These are phyloP conservation scores for silkworm (Bombyx mori) DNA, from an alignment of 1,140 invertebrate species.

Conservation along the genomic window ASM3026992v2 NC_085128.1:9802501-9803000, in stretches of 20 bases:
- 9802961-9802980: conserved; percentile 8
- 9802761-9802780: conserved; percentile 44
- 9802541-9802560: no score
- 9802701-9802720: conserved; percentile 26
- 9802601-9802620: no score
- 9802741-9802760: conserved; percentile 45
- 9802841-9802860: conserved; percentile 57
- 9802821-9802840: conserved; percentile 54
- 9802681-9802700: conserved; percentile 18
- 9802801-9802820: conserved; percentile 58
- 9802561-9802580: no score
- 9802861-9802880: conserved; percentile 58
- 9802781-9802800: conserved; percentile 40
- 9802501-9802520: no score
- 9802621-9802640: no score
- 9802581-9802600: no score
- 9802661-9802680: conserved; percentile 10
- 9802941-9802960: conserved; percentile 21
- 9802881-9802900: conserved; percentile 35
- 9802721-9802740: conserved; percentile 35
- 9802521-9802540: no score
- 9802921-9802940: conserved; percentile 48
- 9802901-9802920: conserved; percentile 45
- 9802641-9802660: not conserved
- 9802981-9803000: not conserved